phyloP scores from a whole-genome alignment of 1,140 invertebrate species.

The Tigriopus japonicus region DNA sequence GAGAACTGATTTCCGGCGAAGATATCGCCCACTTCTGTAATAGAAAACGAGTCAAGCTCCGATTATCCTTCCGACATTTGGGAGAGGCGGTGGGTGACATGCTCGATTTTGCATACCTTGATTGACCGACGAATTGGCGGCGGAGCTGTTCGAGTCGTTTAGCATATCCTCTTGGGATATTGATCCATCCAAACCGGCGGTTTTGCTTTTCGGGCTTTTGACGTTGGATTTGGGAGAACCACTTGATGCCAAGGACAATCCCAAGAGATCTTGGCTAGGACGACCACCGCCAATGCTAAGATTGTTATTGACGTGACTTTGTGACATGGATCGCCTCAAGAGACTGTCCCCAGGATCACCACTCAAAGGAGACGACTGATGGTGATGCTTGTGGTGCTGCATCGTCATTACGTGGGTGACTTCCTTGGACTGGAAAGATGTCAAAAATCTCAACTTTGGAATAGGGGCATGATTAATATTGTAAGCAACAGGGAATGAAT shows the following conservation, averaged over 20 bases:
- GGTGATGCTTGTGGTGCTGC: too few species aligned
- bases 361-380: too few species aligned
- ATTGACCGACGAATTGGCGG: not conserved
- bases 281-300: conserved; percentile 27
- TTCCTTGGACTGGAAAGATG: too few species aligned
- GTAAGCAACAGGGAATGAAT: too few species aligned
- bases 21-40: conserved; percentile 49
- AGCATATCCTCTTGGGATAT: not conserved
- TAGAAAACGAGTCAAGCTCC: not conserved
- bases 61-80: not conserved
- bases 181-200: conserved; percentile 1
- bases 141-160: not conserved
- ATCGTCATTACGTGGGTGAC: too few species aligned
- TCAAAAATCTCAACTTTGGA: too few species aligned
- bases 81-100: not conserved
- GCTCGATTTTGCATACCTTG: not conserved
- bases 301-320: too few species aligned
- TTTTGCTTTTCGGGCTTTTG: conserved; percentile 18
- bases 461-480: too few species aligned
- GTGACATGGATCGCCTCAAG: too few species aligned
- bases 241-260: conserved; percentile 43
- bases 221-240: conserved; percentile 39
- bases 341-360: too few species aligned
- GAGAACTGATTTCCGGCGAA: conserved; percentile 19
- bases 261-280: conserved; percentile 55